Base-by-base conservation (phyloP, 1,140 invertebrate species). In the Bicyclus anynana region DNA sequence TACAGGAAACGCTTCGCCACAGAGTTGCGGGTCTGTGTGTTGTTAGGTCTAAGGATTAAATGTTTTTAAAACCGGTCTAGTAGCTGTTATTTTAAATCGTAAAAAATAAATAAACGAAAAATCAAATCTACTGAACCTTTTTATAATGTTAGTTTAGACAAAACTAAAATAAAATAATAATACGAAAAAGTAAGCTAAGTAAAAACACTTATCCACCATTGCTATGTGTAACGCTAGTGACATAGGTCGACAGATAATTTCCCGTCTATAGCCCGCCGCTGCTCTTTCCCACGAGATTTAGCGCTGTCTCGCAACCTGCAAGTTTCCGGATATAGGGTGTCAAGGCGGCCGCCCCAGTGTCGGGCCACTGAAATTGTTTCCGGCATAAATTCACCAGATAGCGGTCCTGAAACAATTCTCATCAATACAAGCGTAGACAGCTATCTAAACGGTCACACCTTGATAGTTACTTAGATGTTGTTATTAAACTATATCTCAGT, bases 161-260 rank as follows among this genome's bases (percentile, higher is more conserved):
- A n/a, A n/a, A n/a, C n/a, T n/a, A n/a, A n/a, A n/a, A n/a, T n/a
- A n/a, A n/a, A n/a, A n/a, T n/a, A n/a, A n/a, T n/a, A n/a, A n/a
- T n/a, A n/a, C n/a, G n/a, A n/a, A n/a, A n/a, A n/a, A n/a, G n/a
- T n/a, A n/a, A n/a, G n/a, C n/a, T n/a, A n/a, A n/a, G n/a, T n/a
- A n/a, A 21, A 59, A 53, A 59, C 42, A 59, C 56, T 59, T 38
- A 52, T 38, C 38, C 23, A 29, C 47, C 18, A 47, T 52, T n/a
- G 21, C 20, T 21, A 49, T 53, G 62, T 56, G 53, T 59, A 53
- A 60, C 66, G 57, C 69, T 67, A 65, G 62, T 80, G 72, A 76
- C 67, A 69, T 72, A 74, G 77, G 78, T 77, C 70, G 77, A 79
- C 77, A 71, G 69, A 80, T 67, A 79, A 84, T 84, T 84, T 82